A percentile compares a stretch with the other conserved stretches of the same genome.
These are phyloP conservation scores for Cercopithecus petaurista DNA, from an alignment of 2,797 vertebrate species.

Conservation along the genomic window DNA sequence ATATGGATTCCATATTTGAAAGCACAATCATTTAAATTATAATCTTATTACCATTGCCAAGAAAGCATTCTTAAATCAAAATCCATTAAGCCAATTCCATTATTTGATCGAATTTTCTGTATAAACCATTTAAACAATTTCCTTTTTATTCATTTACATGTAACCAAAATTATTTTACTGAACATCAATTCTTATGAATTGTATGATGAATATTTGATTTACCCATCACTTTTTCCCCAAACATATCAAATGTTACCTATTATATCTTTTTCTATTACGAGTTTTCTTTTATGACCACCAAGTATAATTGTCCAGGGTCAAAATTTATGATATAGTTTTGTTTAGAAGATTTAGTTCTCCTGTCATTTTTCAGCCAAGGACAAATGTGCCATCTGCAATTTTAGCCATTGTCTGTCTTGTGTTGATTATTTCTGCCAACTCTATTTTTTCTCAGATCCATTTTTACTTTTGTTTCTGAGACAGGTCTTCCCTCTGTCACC, in stretches of 20 bases:
- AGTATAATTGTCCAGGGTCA: constrained; percentile 7
- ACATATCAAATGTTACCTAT: constrained; percentile 44
- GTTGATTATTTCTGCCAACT: not conserved
- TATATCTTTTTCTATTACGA: not conserved
- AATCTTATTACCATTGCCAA: constrained; percentile 47
- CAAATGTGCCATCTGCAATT: not conserved
- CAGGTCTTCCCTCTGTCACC: not conserved
- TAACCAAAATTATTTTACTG: constrained; percentile 64
- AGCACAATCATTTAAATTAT: constrained; percentile 39
- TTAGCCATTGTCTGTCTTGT: constrained; percentile 3
- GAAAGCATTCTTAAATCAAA: constrained; percentile 51
- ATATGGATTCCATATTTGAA: constrained; percentile 46
- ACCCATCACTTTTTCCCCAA: not conserved
- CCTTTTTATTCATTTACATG: constrained; percentile 54
- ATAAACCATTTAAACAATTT: constrained; percentile 56
- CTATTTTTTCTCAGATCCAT: not conserved
- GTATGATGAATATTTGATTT: constrained; percentile 64
- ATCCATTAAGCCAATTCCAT: constrained; percentile 48
- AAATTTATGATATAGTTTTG: constrained; percentile 38
- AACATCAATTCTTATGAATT: constrained; percentile 65
- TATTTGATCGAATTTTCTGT: constrained; percentile 56
- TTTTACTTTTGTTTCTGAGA: not conserved
- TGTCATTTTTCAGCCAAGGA: not conserved
- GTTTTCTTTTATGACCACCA: constrained; percentile 37
- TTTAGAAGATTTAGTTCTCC: constrained; percentile 24